Evolutionary conservation across 2,797 vertebrate species (phyloP), one percentile per base, ranked within the genome.

Genomic region (Clamator glandarius): DNA sequence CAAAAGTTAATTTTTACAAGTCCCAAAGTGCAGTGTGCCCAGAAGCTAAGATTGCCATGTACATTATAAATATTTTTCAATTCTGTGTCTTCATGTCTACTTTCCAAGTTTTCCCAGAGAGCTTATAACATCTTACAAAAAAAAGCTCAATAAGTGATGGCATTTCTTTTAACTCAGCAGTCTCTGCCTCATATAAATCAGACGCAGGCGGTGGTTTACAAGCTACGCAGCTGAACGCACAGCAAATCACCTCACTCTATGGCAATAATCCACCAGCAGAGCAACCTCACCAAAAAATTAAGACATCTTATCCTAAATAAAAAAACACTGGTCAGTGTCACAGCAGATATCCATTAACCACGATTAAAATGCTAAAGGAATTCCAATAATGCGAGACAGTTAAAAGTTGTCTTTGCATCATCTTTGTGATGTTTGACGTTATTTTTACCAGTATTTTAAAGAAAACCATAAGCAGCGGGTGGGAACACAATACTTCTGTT

Each of bases 381-480:
- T 48, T 2, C n/a, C 29, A 15, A 15, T 0, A 0, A 24, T 1
- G 5, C 26, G 50, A 44, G 18, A 20, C 35, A 21, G 31, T 2
- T 46, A 28, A 33, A 64, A 95, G 29, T 18, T 29, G 36, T 11
- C 25, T 48, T 12, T 26, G 9, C 8, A 1, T 62, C 42, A 57
- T 24, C 17, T 35, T 25, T 15, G 12, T 18, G 26, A 69, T n/a
- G 11, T 44, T 54, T 11, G 5, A 18, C n/a, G 8, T 31, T 33
- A 6, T 63, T 83, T 63, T 54, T 5, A 44, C 29, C 23, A 14
- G 8, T 28, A 14, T 58, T 42, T 59, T 8, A 69, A 83, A 20
- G 0, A 5, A 50, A 58, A 63, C 4, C 29, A 4, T 15, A 50
- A 39, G 33, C 21, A 2, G 4, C 11, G 29, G 3, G 15, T 42